Evolutionary conservation across 2,113 vertebrate genomes (phyloP), one percentile per base, ranked within the genome.

Genomic region (Charadrius vociferus): DNA sequence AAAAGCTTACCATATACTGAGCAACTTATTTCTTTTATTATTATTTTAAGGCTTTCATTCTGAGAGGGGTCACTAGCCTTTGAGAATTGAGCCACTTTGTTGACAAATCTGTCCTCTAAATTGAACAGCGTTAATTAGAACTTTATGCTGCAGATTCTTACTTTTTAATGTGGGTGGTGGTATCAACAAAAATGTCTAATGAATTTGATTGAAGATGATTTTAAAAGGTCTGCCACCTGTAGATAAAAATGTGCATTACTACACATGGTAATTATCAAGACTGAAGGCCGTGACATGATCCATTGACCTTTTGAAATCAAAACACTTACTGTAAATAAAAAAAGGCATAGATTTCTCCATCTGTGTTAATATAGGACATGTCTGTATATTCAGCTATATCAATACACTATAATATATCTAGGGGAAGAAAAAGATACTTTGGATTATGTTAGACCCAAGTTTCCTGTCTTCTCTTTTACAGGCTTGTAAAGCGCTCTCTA

Each of bases 181-280:
- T 96, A 96, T 78, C 90, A 94, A 85, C 63, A 80, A 81, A 95
- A 93, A 91, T 36, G 95, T 96, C 94, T 94, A 81, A 92, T 70
- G 90, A 96, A 93, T 97, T 94, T 97, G 95, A 98, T 95, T 97
- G 97, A 97, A 97, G 91, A 81, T 97, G 91, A 96, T 96, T 97
- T 97, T 59, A 73, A 97, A 98, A 97, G 97, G 96, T 97, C 96
- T 96, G 94, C 95, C 95, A 97, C 98, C 97, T 98, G 97, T 97
- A 95, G 97, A 97, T 97, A 94, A 97, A 97, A 97, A 95, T 95
- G 94, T 95, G 86, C 95, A 93, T 98, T 96, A 95, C 92, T 96
- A 58, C 63, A 86, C 94, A 85, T 96, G 91, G 79, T 97, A 98
- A 97, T 97, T 97, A 97, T 78, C 70, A 75, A 96, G 95, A 92